These are phyloP conservation scores for Orgyia antiqua DNA, from an alignment of 2,888 invertebrate genomes.

Conservation along the genomic window DNA sequence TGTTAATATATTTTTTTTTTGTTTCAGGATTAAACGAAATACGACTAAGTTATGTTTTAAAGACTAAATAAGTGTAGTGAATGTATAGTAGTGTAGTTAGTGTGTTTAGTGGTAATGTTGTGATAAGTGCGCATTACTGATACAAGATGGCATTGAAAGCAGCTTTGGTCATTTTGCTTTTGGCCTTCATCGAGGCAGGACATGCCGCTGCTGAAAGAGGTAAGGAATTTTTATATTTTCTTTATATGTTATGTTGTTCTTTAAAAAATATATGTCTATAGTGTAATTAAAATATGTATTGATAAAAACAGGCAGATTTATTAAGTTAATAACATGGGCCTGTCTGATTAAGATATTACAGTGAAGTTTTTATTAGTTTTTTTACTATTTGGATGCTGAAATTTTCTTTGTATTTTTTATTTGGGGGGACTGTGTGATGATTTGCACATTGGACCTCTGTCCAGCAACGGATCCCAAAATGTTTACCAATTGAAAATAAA, in stretches of 20 bases:
- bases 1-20: constrained; percentile 18
- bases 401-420: too few relatives aligned
- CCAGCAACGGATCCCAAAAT: too few relatives aligned
- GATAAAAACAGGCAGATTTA: too few relatives aligned
- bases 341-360: too few relatives aligned
- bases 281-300: too few relatives aligned
- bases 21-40: constrained; percentile 31
- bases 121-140: constrained; percentile 27
- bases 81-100: constrained; percentile 11
- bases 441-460: too few relatives aligned
- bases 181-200: constrained; percentile 30
- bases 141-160: constrained; percentile 41
- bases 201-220: constrained; percentile 39
- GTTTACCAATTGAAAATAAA: too few relatives aligned
- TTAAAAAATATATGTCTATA: too few relatives aligned
- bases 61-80: constrained; percentile 19
- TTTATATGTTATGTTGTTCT: neutral
- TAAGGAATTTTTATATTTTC: constrained; percentile 9
- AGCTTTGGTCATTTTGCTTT: constrained; percentile 30
- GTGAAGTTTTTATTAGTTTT: too few relatives aligned
- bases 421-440: too few relatives aligned
- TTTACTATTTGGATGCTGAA: too few relatives aligned
- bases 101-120: constrained; percentile 34
- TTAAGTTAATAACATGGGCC: too few relatives aligned
- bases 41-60: constrained; percentile 35